Evolutionary conservation across 2,113 vertebrate species (phyloP), one percentile per base, ranked within the genome.

Genomic region (Glaucidium brasilianum): DNA sequence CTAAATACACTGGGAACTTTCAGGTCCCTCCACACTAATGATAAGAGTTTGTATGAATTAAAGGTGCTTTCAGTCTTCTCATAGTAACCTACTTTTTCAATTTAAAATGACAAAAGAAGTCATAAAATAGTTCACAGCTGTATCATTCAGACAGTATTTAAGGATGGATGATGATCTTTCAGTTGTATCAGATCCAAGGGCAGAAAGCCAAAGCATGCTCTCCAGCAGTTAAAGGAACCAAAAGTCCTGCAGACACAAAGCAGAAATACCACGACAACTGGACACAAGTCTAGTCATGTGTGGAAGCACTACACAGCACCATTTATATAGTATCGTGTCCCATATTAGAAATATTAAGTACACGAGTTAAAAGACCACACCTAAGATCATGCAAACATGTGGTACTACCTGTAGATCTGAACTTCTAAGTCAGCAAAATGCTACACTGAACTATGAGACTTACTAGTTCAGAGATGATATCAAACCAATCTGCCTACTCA

Each of bases 281-380:
- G 69, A 74, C 19, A 78, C 12, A 55, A 64, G 20, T 21, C 34
- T 19, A 29, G 26, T 19, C 37, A 30, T 12, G 29, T 21, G n/a
- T 13, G 13, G 73, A 90, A 69, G 30, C 49, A 62, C 43, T 26
- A 69, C 53, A 69, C 9, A 64, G 53, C 82, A 82, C 16, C 39
- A 23, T 6, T 49, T 67, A 47, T 1, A 52, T 1, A 35, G 58
- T 22, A 43, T 0, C 0, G 0, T 4, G 14, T 26, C 43, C 26
- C 34, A 79, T 9, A 52, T n/a, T 2, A 69, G 15, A 60, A 79
- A 69, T 10, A 32, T 5, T 27, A 39, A 82, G 10, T 23, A 67
- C 15, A 6, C 3, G 53, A 93, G 19, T 18, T 75, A 2, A n/a
- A 62, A 80, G 14, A 43, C 23, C 35, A 82, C 52, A 58, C 25